Percentiles rank a stretch among this genome's conserved stretches.
Conservation (phyloP, 2,888 invertebrate genomes). For the Macrosoma leucophasiata region DNA sequence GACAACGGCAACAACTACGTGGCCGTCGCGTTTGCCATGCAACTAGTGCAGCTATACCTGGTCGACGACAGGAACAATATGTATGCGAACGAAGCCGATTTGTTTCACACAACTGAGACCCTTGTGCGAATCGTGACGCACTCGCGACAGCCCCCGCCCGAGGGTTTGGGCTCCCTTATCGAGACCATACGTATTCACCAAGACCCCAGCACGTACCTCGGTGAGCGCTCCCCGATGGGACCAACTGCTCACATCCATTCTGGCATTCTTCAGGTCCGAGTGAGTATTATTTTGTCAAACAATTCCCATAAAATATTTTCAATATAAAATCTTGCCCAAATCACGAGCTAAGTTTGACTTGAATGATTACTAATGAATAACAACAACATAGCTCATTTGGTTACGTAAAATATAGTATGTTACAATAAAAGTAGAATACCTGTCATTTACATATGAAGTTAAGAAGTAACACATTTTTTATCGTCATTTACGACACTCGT, state of each 20-base stretch:
- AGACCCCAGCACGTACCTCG: constrained; percentile 81
- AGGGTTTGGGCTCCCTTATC: constrained; percentile 87
- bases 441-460: no score
- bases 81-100: constrained; percentile 87
- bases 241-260: constrained; percentile 94
- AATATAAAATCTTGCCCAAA: no score
- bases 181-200: constrained; percentile 86
- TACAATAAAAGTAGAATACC: no score
- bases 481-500: no score
- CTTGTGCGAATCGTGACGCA: constrained; percentile 85
- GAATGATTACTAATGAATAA: no score
- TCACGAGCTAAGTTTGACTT: no score
- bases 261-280: constrained; percentile 89
- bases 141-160: constrained; percentile 85
- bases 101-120: constrained; percentile 91
- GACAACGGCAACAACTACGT: constrained; percentile 88
- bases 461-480: no score
- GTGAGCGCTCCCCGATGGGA: constrained; percentile 86
- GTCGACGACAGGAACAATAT: constrained; percentile 87
- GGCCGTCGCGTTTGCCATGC: constrained; percentile 93
- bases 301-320: no score
- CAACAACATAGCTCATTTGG: no score
- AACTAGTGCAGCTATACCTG: constrained; percentile 89
- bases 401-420: no score
- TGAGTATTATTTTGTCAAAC: constrained; percentile 56